Conservation (phyloP, 1,140 invertebrate species). For the Paracyclopina nana region DNA sequence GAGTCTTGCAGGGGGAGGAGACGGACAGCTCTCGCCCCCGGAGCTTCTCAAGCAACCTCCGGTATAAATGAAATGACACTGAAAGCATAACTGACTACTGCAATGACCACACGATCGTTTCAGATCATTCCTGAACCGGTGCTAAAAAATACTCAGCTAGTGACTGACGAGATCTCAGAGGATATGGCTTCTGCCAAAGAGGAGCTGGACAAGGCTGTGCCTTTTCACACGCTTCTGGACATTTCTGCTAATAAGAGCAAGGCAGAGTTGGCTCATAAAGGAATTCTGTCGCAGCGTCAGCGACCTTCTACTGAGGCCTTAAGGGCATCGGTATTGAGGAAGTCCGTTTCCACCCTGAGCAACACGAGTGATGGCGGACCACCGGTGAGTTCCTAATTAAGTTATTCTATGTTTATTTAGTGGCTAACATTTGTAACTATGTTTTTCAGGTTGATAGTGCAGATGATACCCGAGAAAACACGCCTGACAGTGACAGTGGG, state of each 20-base stretch:
- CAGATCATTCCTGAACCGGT: background rate
- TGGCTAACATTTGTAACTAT: too few species aligned
- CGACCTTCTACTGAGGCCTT: slow-evolving; percentile 28
- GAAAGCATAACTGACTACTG: background rate
- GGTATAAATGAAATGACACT: slow-evolving; percentile 1
- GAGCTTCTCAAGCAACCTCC: slow-evolving; percentile 19
- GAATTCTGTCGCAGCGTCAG: slow-evolving; percentile 33
- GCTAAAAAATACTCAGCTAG: background rate
- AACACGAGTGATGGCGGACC: too few species aligned
- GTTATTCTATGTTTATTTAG: too few species aligned
- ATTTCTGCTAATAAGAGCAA: slow-evolving; percentile 66
- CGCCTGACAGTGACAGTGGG: too few species aligned
- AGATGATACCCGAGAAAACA: too few species aligned
- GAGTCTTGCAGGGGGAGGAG: slow-evolving; percentile 18
- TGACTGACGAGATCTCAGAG: too few species aligned
- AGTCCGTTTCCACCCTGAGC: slow-evolving; percentile 18
- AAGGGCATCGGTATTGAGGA: slow-evolving; percentile 24
- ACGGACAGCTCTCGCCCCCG: slow-evolving; percentile 12
- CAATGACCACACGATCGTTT: too few species aligned
- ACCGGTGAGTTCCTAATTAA: too few species aligned
- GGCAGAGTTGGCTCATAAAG: slow-evolving; percentile 57
- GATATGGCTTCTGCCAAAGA: slow-evolving; percentile 51
- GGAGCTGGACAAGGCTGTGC: slow-evolving; percentile 63
- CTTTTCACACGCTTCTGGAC: slow-evolving; percentile 59
- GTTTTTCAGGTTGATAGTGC: too few species aligned